Conservation (phyloP, 2,888 invertebrate species). For the Dryobota labecula region DNA sequence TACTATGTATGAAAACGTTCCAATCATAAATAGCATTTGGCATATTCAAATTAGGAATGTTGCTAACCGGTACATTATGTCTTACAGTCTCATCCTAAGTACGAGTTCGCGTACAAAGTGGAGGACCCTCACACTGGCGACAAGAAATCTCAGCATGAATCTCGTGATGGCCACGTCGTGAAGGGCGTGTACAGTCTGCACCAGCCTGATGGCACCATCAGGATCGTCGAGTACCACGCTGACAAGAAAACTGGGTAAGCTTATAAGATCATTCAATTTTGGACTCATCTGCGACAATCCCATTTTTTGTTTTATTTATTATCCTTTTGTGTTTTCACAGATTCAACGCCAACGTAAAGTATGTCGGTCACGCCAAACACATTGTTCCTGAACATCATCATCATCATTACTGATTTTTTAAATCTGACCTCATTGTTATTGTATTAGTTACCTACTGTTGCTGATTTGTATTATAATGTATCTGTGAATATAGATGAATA, state of each 20-base stretch:
- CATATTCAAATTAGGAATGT: not conserved
- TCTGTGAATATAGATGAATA: too few species aligned
- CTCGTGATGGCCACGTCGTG: slow-evolving; percentile 88
- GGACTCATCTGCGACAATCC: too few species aligned
- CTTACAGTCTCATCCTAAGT: slow-evolving; percentile 66
- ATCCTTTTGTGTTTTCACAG: slow-evolving; percentile 6
- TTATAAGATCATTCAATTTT: not conserved
- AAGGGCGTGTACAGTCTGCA: slow-evolving; percentile 89
- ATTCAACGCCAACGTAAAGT: slow-evolving; percentile 77
- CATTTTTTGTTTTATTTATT: too few species aligned
- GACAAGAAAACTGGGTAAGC: slow-evolving; percentile 73
- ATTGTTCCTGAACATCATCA: slow-evolving; percentile 65
- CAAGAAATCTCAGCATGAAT: slow-evolving; percentile 83
- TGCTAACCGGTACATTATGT: not conserved
- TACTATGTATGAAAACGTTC: slow-evolving; percentile 31
- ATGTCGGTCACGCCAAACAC: slow-evolving; percentile 66
- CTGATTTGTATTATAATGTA: slow-evolving; percentile 32
- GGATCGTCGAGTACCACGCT: slow-evolving; percentile 87
- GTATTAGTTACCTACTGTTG: slow-evolving; percentile 22
- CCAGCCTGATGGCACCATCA: slow-evolving; percentile 87
- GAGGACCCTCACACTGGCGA: slow-evolving; percentile 86
- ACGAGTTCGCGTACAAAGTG: slow-evolving; percentile 83
- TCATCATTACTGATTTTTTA: slow-evolving; percentile 48
- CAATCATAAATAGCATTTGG: not conserved
- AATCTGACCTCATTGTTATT: slow-evolving; percentile 8